A percentile compares a stretch with the other conserved stretches of the same genome.
Evolutionary conservation across 2,113 vertebrate species (phyloP).

Genomic region (Coreoperca whiteheadi): DNA sequence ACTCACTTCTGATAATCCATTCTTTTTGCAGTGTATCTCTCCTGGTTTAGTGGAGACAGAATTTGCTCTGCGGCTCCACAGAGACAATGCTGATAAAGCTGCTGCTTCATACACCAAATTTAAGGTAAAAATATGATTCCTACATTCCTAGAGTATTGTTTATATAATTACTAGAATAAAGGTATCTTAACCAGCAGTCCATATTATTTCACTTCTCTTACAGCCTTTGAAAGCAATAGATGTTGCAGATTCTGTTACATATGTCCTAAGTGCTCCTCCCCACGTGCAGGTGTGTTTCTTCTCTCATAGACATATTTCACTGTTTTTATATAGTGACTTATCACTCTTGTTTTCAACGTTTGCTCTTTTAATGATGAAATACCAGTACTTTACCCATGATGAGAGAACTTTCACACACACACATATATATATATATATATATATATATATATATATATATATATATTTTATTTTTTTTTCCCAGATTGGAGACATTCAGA

Average conservation of each 20-base stretch:
- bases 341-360: not conserved
- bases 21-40: conserved; percentile 57
- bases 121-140: conserved; percentile 40
- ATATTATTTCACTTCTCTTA: not conserved
- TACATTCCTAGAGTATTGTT: not conserved
- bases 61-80: conserved; percentile 30
- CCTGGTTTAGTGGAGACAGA: conserved; percentile 66
- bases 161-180: not conserved
- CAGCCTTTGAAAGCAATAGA: conserved; percentile 60
- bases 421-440: too few species aligned
- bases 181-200: not conserved
- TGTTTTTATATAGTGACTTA: not conserved
- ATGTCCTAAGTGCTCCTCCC: conserved; percentile 58
- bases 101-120: not conserved
- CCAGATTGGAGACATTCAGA: conserved; percentile 91
- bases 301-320: not conserved
- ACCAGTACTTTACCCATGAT: not conserved
- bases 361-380: not conserved
- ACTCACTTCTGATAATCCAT: not conserved
- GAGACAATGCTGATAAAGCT: conserved; percentile 26
- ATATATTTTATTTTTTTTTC: too few species aligned
- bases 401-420: not conserved
- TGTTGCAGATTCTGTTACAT: conserved; percentile 46
- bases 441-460: too few species aligned
- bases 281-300: conserved; percentile 58